Conservation (phyloP, 2,888 invertebrate species). For the Bugulina stolonifera region DNA sequence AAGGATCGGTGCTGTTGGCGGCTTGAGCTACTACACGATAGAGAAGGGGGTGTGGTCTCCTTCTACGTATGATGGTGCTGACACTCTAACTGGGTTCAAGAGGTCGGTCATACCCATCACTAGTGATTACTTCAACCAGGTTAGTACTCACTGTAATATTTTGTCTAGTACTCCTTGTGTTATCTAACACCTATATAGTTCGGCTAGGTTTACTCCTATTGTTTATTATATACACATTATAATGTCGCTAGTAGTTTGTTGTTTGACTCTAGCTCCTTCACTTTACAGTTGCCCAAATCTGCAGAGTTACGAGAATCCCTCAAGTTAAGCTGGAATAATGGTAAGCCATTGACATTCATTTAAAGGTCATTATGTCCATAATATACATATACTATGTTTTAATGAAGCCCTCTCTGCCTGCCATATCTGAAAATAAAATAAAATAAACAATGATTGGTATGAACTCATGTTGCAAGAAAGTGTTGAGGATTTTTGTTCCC, state of each 20-base stretch:
- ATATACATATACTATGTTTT: background rate
- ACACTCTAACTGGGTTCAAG: background rate
- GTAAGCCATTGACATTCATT: background rate
- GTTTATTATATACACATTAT: too few relatives aligned
- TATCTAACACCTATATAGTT: background rate
- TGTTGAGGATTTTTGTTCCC: too few relatives aligned
- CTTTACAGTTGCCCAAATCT: background rate
- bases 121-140: background rate
- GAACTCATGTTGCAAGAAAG: too few relatives aligned
- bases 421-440: too few relatives aligned
- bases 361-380: background rate
- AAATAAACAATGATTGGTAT: too few relatives aligned
- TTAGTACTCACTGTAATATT: background rate
- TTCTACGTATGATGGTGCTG: background rate
- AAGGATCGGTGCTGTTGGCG: background rate
- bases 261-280: too few relatives aligned
- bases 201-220: background rate
- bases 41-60: background rate
- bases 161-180: background rate
- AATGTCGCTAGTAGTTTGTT: too few relatives aligned
- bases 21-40: background rate
- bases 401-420: too few relatives aligned
- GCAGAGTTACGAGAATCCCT: background rate
- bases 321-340: background rate
- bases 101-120: background rate